A percentile compares a stretch with the other conserved stretches of the same genome.
phyloP scores from a whole-genome alignment of 2,797 vertebrate species.

The Neolamprologus multifasciatus region DNA sequence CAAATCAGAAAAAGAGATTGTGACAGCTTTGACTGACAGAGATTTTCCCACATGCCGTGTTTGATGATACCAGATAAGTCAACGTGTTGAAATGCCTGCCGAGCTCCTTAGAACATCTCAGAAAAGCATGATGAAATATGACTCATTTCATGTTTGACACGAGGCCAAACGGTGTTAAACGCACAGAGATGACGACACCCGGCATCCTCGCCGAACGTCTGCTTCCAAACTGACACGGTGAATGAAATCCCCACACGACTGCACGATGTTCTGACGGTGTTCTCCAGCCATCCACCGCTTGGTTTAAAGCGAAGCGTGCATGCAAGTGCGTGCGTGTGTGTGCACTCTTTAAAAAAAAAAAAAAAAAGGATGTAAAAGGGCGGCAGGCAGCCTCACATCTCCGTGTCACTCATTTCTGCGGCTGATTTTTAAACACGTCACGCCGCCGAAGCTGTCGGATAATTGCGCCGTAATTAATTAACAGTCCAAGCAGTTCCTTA shows the following conservation, averaged over 20 bases:
- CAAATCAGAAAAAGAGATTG: not conserved
- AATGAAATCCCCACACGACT: not conserved
- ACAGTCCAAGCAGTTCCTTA: conserved; percentile 1
- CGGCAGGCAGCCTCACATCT: not conserved
- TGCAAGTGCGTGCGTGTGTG: not conserved
- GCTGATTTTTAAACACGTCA: conserved; percentile 32
- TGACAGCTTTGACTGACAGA: conserved; percentile 57
- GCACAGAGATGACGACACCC: not conserved
- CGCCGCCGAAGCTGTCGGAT: not conserved
- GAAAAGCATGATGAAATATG: conserved; percentile 17
- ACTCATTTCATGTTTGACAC: conserved; percentile 22
- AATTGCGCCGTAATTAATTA: conserved; percentile 49
- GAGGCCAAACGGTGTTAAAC: conserved; percentile 41
- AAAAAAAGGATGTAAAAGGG: not conserved
- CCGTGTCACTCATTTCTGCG: not conserved
- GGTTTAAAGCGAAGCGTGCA: not conserved
- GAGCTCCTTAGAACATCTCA: not conserved
- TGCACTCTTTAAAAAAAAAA: not conserved
- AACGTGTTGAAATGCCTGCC: conserved; percentile 9
- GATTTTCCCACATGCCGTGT: not conserved
- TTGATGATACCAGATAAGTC: conserved; percentile 34
- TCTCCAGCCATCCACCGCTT: not conserved
- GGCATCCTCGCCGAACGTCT: not conserved
- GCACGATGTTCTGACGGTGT: not conserved
- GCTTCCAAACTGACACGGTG: not conserved